These are phyloP conservation scores for Machaerirhynchus nigripectus DNA, from an alignment of 2,113 vertebrate species.

Conservation along the genomic window DNA sequence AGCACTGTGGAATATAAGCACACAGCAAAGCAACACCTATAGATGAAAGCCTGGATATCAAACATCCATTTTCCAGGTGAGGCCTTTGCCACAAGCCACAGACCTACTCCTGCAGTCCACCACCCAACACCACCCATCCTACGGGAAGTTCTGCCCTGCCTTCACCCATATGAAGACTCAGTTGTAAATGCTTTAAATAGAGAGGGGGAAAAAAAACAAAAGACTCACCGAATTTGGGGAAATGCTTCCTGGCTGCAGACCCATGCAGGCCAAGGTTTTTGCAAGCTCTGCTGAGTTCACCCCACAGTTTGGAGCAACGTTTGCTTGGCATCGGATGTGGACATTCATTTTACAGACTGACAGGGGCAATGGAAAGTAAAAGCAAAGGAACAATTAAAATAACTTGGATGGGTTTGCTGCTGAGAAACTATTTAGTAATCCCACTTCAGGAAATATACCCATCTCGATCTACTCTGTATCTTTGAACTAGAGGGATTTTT, in stretches of 20 bases:
- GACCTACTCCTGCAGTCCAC: background rate
- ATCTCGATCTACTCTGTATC: background rate
- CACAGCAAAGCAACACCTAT: background rate
- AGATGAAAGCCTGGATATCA: background rate
- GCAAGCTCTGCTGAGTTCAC: slow-evolving; percentile 92
- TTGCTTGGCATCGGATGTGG: slow-evolving; percentile 92
- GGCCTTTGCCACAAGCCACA: background rate
- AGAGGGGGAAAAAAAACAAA: background rate
- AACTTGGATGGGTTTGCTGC: background rate
- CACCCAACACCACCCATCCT: background rate
- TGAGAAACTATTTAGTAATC: background rate
- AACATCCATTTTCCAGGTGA: background rate
- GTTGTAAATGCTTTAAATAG: background rate
- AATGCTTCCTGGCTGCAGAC: slow-evolving; percentile 87
- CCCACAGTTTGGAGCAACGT: slow-evolving; percentile 92
- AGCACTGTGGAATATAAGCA: background rate
- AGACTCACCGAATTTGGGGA: slow-evolving; percentile 77
- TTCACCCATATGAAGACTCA: background rate
- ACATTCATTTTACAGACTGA: slow-evolving; percentile 97
- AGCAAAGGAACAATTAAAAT: background rate
- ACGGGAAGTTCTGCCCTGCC: background rate
- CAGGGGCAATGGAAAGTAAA: background rate
- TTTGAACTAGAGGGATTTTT: background rate
- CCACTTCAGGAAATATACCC: background rate
- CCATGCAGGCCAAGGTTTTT: slow-evolving; percentile 92